Base-by-base conservation (phyloP, 2,888 invertebrate species). In the Eudasyphora cyanicolor region DNA sequence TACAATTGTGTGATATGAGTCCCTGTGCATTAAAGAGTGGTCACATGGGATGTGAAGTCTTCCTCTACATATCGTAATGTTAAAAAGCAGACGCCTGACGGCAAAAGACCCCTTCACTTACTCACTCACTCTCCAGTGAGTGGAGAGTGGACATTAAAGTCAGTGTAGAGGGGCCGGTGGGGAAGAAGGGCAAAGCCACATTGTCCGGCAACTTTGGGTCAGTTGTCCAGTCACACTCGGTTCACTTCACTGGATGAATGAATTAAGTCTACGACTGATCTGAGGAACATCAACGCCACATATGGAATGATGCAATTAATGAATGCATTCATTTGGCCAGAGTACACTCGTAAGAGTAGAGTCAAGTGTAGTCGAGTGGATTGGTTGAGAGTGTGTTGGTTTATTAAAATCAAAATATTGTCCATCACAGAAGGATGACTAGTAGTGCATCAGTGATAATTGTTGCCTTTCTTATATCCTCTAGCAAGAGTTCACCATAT, bases 241-340 rank as follows among this genome's bases (percentile, higher is more conserved):
- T 38, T 71, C 42, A 24, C 21, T 64, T 62, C 12, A 79, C 62
- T 79, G 73, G 67, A 8, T 73, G 42, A 64, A 64, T 64, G 54
- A 73, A 54, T 54, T 29, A 29, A 79, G 21, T 35, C 6, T 51
- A 79, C 35, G 38, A 19, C 24, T 73, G 38, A 64, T 38, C 38
- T 64, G 38, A 35, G n/a, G 35, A 64, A 57, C 27, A 19, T 27
- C 60, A 60, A n/a, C 24, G 60, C 29, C 29, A 60, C 60, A 64
- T 10, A 64, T 35, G 35, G 24, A 19, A 3, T 35, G 42, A 35
- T 45, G 45, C 8, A 54, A 54, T 21, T 21, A 54, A 54, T 54
- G 51, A 54, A 19, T 54, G 21, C 5, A 21, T 54, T 54, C 51
- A 7, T 54, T 54, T 10, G n/a, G 10, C 3, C 8, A 19, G 4